Percentiles rank a stretch among this genome's conserved stretches.
Evolutionary conservation across 2,888 invertebrate species (phyloP).

Genomic region (Polia nebulosa): DNA sequence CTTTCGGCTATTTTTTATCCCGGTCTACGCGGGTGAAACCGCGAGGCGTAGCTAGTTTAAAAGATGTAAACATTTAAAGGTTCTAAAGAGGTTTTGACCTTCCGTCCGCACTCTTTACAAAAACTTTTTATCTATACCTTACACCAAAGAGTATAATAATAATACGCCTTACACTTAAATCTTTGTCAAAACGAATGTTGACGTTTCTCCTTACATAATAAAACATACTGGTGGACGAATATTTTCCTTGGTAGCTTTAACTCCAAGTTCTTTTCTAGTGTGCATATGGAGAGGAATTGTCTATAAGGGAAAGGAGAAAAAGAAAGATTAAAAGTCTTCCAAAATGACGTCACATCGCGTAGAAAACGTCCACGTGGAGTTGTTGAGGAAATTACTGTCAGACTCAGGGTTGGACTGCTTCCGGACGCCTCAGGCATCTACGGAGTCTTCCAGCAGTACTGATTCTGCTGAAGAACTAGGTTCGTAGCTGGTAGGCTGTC

Average conservation of each 20-base stretch:
- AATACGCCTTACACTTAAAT: no score
- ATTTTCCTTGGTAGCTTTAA: background rate
- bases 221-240: background rate
- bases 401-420: slow-evolving; percentile 79
- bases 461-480: slow-evolving; percentile 71
- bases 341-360: slow-evolving; percentile 78
- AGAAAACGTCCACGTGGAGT: slow-evolving; percentile 75
- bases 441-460: slow-evolving; percentile 53
- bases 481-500: no score
- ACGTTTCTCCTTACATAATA: background rate
- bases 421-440: slow-evolving; percentile 66
- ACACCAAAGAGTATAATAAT: no score
- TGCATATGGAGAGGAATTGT: background rate
- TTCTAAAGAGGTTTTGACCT: background rate
- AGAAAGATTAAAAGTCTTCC: background rate
- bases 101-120: no score
- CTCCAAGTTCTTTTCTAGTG: background rate
- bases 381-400: slow-evolving; percentile 74
- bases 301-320: background rate
- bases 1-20: no score
- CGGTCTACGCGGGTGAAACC: no score
- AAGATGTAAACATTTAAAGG: background rate
- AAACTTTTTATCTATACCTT: background rate
- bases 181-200: slow-evolving; percentile 3
- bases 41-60: no score